Percentiles rank a stretch among this genome's conserved stretches.
These are phyloP conservation scores for Dallia pectoralis DNA, from an alignment of 2,797 vertebrate genomes.

Conservation along the genomic window DNA sequence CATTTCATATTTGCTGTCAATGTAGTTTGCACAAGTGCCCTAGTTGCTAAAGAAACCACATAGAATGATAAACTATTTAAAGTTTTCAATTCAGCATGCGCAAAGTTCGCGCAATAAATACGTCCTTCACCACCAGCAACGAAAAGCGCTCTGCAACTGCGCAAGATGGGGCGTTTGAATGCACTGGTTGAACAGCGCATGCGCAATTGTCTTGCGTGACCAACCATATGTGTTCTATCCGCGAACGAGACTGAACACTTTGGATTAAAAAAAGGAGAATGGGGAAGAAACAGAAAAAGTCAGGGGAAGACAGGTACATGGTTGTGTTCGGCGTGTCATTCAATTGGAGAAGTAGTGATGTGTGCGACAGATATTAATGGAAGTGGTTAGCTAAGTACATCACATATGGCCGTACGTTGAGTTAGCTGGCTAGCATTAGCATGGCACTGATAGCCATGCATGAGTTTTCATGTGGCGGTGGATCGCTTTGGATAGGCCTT, in stretches of 20 bases:
- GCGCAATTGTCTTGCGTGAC: constrained; percentile 28
- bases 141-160: constrained; percentile 3
- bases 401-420: background rate
- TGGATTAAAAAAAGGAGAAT: constrained; percentile 50
- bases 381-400: background rate
- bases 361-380: background rate
- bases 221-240: constrained; percentile 41
- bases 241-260: constrained; percentile 34
- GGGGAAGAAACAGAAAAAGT: constrained; percentile 81
- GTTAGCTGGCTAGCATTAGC: background rate
- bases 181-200: constrained; percentile 25
- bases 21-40: too few relatives aligned
- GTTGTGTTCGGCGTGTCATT: background rate
- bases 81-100: background rate
- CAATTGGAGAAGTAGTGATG: background rate
- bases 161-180: constrained; percentile 4
- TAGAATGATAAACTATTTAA: too few relatives aligned
- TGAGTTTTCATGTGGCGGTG: constrained; percentile 16
- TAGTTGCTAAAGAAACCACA: too few relatives aligned
- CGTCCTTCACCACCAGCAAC: background rate
- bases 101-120: background rate
- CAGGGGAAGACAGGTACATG: constrained; percentile 73
- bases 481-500: constrained; percentile 9
- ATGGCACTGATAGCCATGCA: constrained; percentile 5
- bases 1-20: too few relatives aligned